A percentile compares a stretch with the other conserved stretches of the same genome.
These are phyloP conservation scores for Hypolimnas misippus DNA, from an alignment of 2,888 invertebrate genomes.

Conservation along the genomic window DNA sequence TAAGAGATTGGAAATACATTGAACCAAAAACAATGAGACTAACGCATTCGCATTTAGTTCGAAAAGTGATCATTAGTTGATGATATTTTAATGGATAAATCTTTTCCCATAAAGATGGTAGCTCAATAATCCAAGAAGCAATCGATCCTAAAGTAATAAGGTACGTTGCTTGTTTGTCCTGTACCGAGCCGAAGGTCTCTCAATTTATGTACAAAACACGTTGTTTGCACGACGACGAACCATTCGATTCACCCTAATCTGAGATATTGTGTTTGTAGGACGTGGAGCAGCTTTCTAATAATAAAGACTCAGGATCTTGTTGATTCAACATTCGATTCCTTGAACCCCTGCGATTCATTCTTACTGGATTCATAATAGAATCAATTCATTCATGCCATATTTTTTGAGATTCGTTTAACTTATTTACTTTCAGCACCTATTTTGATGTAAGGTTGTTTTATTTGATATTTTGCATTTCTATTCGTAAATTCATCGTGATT, in stretches of 20 bases:
- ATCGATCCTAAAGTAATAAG: slow-evolving; percentile 48
- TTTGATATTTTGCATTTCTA: neutral
- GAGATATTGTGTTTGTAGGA: slow-evolving; percentile 59
- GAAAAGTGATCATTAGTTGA: too few relatives aligned
- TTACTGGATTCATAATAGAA: slow-evolving; percentile 36
- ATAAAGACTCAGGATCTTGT: slow-evolving; percentile 42
- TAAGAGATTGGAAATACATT: too few relatives aligned
- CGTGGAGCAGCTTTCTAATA: slow-evolving; percentile 46
- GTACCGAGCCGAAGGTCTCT: slow-evolving; percentile 49
- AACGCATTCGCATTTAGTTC: too few relatives aligned
- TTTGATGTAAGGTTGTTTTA: neutral
- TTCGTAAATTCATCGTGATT: neutral
- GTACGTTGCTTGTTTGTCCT: slow-evolving; percentile 49
- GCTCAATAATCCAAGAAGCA: slow-evolving; percentile 31
- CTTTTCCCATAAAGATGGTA: slow-evolving; percentile 3
- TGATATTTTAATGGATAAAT: too few relatives aligned
- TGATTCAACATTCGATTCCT: slow-evolving; percentile 40
- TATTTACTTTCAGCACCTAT: neutral
- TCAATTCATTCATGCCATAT: slow-evolving; percentile 28
- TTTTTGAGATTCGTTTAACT: slow-evolving; percentile 18
- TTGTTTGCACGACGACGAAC: slow-evolving; percentile 50
- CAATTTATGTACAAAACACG: slow-evolving; percentile 52
- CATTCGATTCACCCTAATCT: slow-evolving; percentile 54
- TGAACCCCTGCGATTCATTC: slow-evolving; percentile 25
- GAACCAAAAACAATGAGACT: too few relatives aligned